These are phyloP conservation scores for Caenorhabditis angaria DNA, from an alignment of 2,888 invertebrate genomes.

Conservation along the genomic window DNA sequence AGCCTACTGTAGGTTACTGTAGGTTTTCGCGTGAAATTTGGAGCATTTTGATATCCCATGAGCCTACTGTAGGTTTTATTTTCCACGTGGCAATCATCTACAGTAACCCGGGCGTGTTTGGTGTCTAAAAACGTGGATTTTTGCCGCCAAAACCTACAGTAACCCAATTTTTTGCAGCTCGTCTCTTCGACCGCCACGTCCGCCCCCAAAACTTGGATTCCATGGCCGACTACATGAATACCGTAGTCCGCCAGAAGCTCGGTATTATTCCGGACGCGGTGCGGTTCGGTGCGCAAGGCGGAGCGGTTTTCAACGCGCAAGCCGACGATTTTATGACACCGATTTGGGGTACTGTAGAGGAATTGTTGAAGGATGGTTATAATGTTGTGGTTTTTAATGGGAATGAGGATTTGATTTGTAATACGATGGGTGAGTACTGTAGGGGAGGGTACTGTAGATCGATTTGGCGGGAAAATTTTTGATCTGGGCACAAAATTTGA, in stretches of 20 bases:
- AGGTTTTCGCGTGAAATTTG: too few relatives aligned
- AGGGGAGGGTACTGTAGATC: too few relatives aligned
- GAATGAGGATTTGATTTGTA: slow-evolving; percentile 85
- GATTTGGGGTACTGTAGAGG: slow-evolving; percentile 77
- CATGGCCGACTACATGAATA: slow-evolving; percentile 78
- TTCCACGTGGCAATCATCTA: too few relatives aligned
- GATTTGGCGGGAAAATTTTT: too few relatives aligned
- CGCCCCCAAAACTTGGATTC: slow-evolving; percentile 44
- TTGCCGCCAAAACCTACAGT: too few relatives aligned
- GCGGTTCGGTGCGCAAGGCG: slow-evolving; percentile 79
- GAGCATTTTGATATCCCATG: too few relatives aligned
- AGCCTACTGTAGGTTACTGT: too few relatives aligned
- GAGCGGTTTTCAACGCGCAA: slow-evolving; percentile 78
- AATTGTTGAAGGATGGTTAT: slow-evolving; percentile 72
- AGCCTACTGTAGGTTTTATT: too few relatives aligned
- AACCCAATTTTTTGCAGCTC: slow-evolving; percentile 39
- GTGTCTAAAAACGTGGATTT: too few relatives aligned
- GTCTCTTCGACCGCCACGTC: slow-evolving; percentile 60
- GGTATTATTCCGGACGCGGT: slow-evolving; percentile 78
- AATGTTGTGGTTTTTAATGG: slow-evolving; percentile 82
- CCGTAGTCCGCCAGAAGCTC: slow-evolving; percentile 79
- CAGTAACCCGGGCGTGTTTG: too few relatives aligned
- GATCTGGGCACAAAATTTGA: too few relatives aligned
- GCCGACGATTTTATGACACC: slow-evolving; percentile 84
- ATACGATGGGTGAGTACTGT: slow-evolving; percentile 80